A percentile compares a stretch with the other conserved stretches of the same genome.
Conservation (phyloP, 2,797 vertebrate genomes). For the Phoebastria nigripes region DNA sequence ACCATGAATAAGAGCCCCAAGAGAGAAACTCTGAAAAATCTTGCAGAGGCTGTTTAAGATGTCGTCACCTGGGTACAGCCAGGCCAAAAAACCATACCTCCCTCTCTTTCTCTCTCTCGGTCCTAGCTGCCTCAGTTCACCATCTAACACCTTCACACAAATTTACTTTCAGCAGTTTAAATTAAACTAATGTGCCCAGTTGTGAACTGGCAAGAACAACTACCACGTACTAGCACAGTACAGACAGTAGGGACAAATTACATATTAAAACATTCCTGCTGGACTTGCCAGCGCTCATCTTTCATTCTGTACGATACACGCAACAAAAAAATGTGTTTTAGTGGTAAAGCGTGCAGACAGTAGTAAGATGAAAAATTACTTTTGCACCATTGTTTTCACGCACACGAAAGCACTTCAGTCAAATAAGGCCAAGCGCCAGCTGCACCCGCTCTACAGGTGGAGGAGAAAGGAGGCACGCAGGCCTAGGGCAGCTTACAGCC, state of each 20-base stretch:
- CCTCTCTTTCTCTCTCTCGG: not conserved
- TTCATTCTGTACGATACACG: not conserved
- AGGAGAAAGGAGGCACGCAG: not conserved
- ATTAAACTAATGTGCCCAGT: fast-evolving
- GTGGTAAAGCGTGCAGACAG: not conserved
- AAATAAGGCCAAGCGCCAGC: fast-evolving
- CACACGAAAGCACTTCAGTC: fast-evolving
- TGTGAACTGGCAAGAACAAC: not conserved
- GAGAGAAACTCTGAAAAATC: not conserved
- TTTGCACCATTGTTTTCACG: fast-evolving
- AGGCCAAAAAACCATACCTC: not conserved
- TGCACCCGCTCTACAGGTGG: not conserved
- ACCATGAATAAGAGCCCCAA: not conserved
- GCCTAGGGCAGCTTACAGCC: not conserved
- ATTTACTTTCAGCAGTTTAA: not conserved
- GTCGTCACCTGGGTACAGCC: not conserved
- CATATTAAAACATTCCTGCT: not conserved
- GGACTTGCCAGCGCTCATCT: not conserved
- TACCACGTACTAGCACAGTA: not conserved
- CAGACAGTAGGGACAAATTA: not conserved
- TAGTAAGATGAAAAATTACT: fast-evolving
- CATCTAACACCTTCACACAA: not conserved
- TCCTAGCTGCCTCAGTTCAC: not conserved
- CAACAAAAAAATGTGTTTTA: not conserved
- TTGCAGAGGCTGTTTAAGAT: not conserved